These are phyloP conservation scores for Aleadryas rufinucha DNA, from an alignment of 2,113 vertebrate species.

Conservation along the genomic window DNA sequence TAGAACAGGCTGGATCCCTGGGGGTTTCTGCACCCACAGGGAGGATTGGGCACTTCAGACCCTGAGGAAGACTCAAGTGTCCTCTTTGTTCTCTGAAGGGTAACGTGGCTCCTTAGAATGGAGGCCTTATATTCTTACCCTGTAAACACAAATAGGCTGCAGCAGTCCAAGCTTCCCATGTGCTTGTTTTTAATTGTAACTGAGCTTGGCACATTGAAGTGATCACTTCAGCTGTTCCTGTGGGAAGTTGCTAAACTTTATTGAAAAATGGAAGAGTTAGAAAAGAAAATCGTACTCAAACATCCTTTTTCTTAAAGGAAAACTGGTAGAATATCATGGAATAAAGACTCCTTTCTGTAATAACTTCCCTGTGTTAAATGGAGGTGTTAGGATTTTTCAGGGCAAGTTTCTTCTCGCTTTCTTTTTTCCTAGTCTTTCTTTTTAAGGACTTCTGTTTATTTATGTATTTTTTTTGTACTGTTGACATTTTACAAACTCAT, in stretches of 20 bases:
- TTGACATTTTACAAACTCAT: not conserved
- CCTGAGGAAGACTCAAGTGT: not conserved
- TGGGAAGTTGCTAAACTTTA: not conserved
- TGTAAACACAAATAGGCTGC: not conserved
- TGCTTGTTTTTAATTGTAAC: not conserved
- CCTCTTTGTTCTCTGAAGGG: not conserved
- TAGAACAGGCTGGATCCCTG: not conserved
- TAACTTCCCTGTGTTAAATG: not conserved
- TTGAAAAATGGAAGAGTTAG: not conserved
- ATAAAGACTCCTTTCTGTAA: not conserved
- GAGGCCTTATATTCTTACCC: fast-evolving
- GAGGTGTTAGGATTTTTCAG: not conserved
- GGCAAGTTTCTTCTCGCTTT: not conserved
- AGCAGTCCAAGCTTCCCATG: not conserved
- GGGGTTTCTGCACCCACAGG: not conserved
- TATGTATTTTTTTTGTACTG: not conserved
- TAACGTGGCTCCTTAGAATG: not conserved
- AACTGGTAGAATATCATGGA: not conserved
- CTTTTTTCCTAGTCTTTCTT: not conserved
- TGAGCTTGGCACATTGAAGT: not conserved
- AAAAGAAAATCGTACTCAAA: not conserved
- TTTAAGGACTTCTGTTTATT: not conserved
- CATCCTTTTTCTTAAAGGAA: not conserved
- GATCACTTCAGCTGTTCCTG: not conserved
- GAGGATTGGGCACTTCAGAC: not conserved